These are phyloP conservation scores for Caenorhabditis latens DNA, from an alignment of 1,140 invertebrate genomes.

Conservation along the genomic window DNA sequence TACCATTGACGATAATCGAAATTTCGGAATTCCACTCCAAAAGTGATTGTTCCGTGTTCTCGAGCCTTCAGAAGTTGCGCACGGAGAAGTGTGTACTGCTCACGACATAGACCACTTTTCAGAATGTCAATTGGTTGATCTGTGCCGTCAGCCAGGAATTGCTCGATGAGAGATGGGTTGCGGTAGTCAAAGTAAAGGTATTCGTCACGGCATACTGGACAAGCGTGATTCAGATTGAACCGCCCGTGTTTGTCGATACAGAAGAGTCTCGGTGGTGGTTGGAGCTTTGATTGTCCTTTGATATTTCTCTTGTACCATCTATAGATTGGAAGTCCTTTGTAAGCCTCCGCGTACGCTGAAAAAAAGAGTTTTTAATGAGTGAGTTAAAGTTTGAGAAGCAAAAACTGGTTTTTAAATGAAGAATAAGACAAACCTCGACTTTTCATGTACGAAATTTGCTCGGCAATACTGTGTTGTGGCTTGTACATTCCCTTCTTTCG, in stretches of 20 bases:
- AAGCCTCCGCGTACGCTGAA: constrained; percentile 74
- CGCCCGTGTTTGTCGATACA: constrained; percentile 76
- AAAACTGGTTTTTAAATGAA: constrained; percentile 8
- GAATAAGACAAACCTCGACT: constrained; percentile 69
- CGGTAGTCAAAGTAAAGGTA: constrained; percentile 77
- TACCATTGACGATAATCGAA: constrained; percentile 73
- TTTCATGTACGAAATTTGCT: constrained; percentile 74
- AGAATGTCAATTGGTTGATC: constrained; percentile 73
- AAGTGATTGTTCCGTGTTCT: constrained; percentile 75
- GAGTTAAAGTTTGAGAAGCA: no score
- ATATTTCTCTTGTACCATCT: constrained; percentile 76
- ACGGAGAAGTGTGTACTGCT: constrained; percentile 72
- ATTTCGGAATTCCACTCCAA: constrained; percentile 71
- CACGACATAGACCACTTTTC: constrained; percentile 73
- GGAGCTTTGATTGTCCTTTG: constrained; percentile 68
- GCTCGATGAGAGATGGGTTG: constrained; percentile 74
- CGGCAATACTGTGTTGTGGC: constrained; percentile 74
- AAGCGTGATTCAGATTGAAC: constrained; percentile 75
- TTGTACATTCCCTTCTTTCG: constrained; percentile 75
- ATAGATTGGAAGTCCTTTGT: constrained; percentile 74
- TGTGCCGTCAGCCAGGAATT: constrained; percentile 74
- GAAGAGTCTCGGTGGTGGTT: constrained; percentile 75
- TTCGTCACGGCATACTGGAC: constrained; percentile 76
- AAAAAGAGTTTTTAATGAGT: constrained; percentile 2
- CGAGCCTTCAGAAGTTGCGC: constrained; percentile 75